Evolutionary conservation across 1,140 invertebrate species (phyloP).

Genomic region (Coelopa frigida): DNA sequence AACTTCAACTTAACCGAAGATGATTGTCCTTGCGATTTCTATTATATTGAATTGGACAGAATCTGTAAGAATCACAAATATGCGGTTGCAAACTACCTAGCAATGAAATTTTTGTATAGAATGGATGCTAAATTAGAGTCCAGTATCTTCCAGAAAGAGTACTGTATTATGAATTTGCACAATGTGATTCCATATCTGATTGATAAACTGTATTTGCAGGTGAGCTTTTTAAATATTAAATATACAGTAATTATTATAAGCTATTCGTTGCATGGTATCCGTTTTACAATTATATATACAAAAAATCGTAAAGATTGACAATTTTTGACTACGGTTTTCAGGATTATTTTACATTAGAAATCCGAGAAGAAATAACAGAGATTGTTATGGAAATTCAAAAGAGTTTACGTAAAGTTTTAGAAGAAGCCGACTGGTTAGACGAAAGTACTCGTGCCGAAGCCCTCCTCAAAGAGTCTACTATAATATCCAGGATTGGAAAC

Average conservation of each 20-base stretch:
- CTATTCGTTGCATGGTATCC: no score
- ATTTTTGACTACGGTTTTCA: no score
- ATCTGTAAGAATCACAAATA: conserved; percentile 22
- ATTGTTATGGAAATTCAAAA: conserved; percentile 47
- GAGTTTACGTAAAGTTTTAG: conserved; percentile 52
- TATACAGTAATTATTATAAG: no score
- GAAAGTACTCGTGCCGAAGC: conserved; percentile 53
- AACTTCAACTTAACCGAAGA: conserved; percentile 10
- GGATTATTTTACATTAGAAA: conserved; percentile 27
- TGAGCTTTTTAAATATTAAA: no score
- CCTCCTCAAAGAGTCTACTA: conserved; percentile 50
- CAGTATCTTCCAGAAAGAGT: conserved; percentile 38
- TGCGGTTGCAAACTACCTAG: conserved; percentile 33
- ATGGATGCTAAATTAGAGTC: conserved; percentile 28
- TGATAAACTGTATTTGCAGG: conserved; percentile 17
- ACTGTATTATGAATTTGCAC: conserved; percentile 20
- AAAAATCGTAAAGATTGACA: no score
- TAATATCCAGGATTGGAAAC: conserved; percentile 52
- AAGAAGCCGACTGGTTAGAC: conserved; percentile 66
- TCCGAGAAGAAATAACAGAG: conserved; percentile 15
- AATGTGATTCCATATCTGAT: conserved; percentile 17
- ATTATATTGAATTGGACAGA: conserved; percentile 24
- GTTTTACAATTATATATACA: no score
- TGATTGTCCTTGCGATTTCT: conserved; percentile 19
- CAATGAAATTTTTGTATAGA: conserved; percentile 26